Percentiles rank a stretch among this genome's conserved stretches.
Evolutionary conservation across 2,113 vertebrate species (phyloP).

Genomic region (Chlamydotis undulata): DNA sequence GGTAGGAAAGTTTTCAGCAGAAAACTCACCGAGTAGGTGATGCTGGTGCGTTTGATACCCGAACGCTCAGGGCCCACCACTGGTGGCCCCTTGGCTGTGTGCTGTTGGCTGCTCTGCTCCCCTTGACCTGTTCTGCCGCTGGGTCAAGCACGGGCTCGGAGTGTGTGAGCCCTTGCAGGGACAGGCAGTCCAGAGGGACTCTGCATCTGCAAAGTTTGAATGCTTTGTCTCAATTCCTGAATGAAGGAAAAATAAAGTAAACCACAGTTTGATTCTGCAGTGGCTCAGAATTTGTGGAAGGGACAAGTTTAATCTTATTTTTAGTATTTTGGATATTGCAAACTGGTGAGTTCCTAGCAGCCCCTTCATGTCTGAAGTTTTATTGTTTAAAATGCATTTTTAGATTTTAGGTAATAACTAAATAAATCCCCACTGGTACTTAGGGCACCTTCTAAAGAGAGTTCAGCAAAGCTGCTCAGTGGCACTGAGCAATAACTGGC

Average conservation of each 20-base stretch:
- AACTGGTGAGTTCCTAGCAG: background rate
- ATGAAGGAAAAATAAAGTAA: background rate
- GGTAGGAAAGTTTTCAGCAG: background rate
- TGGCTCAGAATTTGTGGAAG: background rate
- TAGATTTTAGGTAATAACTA: background rate
- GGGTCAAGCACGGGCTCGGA: accelerated
- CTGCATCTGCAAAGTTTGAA: background rate
- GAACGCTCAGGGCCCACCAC: accelerated
- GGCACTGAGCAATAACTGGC: background rate
- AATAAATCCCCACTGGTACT: background rate
- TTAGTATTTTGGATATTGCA: background rate
- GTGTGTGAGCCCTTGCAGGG: background rate
- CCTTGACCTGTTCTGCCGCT: accelerated
- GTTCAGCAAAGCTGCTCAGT: background rate
- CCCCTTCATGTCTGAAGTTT: background rate
- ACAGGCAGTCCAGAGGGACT: background rate
- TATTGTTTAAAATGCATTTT: background rate
- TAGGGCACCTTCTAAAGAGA: background rate
- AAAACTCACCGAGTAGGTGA: background rate
- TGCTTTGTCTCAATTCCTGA: background rate
- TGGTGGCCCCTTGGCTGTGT: background rate
- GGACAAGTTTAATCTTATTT: background rate
- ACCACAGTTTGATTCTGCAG: background rate
- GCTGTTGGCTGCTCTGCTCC: background rate
- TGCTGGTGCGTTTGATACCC: background rate